Conservation (phyloP, 2,888 invertebrate species). For the Drosophila pegasa region DNA sequence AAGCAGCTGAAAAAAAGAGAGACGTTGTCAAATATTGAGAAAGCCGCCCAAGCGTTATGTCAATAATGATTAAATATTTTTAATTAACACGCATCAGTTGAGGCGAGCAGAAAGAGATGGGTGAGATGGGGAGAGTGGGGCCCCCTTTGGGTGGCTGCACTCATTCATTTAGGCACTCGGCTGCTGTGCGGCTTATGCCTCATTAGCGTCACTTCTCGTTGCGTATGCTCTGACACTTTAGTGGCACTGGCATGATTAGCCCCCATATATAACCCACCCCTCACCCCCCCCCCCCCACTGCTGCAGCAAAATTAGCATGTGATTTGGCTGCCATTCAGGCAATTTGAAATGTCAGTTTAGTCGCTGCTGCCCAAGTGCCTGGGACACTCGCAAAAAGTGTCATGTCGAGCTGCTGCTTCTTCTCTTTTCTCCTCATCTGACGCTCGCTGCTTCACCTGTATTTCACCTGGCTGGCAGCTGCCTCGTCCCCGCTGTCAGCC, state of each 20-base stretch:
- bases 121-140: neutral
- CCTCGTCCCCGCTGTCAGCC: slow-evolving; percentile 13
- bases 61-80: slow-evolving; percentile 74
- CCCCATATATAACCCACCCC: neutral
- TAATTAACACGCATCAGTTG: slow-evolving; percentile 57
- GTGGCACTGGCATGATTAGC: slow-evolving; percentile 67
- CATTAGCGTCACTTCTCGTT: slow-evolving; percentile 72
- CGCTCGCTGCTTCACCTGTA: slow-evolving; percentile 44
- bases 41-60: slow-evolving; percentile 32
- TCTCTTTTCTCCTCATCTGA: slow-evolving; percentile 1
- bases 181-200: slow-evolving; percentile 53
- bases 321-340: slow-evolving; percentile 71
- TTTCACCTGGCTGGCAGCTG: slow-evolving; percentile 35
- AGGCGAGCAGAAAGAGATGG: neutral
- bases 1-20: neutral
- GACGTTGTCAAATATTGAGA: slow-evolving; percentile 39
- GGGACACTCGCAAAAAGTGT: slow-evolving; percentile 47
- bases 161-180: slow-evolving; percentile 2
- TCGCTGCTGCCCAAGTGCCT: slow-evolving; percentile 41
- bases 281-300: neutral
- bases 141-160: neutral
- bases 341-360: slow-evolving; percentile 61
- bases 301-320: slow-evolving; percentile 64
- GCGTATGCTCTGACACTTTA: slow-evolving; percentile 57
- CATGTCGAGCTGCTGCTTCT: slow-evolving; percentile 32